Percentiles rank a stretch among this genome's conserved stretches.
phyloP scores from a whole-genome alignment of 2,888 invertebrate genomes.

The Meganola albula region DNA sequence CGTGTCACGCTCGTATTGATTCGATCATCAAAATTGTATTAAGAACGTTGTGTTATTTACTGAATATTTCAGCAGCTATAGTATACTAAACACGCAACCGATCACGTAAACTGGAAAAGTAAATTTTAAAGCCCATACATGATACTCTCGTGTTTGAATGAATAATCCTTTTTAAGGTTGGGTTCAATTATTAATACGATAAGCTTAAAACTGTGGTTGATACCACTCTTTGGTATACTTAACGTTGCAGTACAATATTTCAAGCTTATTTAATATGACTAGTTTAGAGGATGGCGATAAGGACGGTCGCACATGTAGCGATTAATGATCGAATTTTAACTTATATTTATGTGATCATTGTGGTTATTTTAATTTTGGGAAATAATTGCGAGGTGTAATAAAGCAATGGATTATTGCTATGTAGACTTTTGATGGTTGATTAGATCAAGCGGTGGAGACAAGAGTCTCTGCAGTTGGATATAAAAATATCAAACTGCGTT shows the following conservation, averaged over 20 bases:
- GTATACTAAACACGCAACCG: conserved; percentile 64
- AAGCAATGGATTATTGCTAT: conserved; percentile 43
- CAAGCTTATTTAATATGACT: conserved; percentile 67
- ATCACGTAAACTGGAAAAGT: conserved; percentile 40
- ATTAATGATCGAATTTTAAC: conserved; percentile 59
- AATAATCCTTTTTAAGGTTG: too few relatives aligned
- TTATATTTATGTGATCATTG: conserved; percentile 60
- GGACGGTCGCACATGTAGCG: conserved; percentile 74
- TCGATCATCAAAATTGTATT: conserved; percentile 55
- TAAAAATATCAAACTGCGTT: conserved; percentile 45
- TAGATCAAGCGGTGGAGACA: conserved; percentile 26
- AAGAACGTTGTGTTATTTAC: conserved; percentile 61
- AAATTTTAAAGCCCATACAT: conserved; percentile 43
- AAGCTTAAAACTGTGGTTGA: conserved; percentile 32
- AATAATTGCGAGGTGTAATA: conserved; percentile 66
- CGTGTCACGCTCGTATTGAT: conserved; percentile 50
- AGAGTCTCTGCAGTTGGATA: conserved; percentile 29
- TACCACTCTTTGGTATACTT: conserved; percentile 48
- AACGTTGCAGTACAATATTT: conserved; percentile 50
- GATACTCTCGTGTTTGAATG: conserved; percentile 28
- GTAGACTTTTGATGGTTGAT: conserved; percentile 32
- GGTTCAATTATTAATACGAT: too few relatives aligned
- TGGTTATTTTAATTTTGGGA: conserved; percentile 64
- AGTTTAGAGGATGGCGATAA: conserved; percentile 77
- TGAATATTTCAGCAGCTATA: conserved; percentile 62